Conservation (phyloP, 2,113 vertebrate species). For the Myiagra hebetior region DNA sequence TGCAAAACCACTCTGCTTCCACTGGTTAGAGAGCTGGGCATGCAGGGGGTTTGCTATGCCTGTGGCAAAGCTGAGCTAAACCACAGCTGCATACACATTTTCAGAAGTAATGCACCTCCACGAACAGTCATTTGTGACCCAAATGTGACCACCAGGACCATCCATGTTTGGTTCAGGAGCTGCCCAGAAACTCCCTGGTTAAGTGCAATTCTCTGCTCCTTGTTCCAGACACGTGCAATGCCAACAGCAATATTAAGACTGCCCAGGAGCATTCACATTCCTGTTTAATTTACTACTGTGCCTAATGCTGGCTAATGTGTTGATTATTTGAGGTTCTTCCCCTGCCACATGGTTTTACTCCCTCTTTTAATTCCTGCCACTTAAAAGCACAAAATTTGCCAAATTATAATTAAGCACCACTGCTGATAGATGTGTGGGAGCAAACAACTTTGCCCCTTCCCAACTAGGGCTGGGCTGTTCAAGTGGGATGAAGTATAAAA, state of each 20-base stretch:
- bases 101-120: not conserved
- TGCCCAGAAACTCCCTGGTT: not conserved
- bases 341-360: not conserved
- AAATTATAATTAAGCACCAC: constrained; percentile 41
- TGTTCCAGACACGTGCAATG: accelerated
- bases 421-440: not conserved
- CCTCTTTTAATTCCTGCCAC: constrained; percentile 18
- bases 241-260: not conserved
- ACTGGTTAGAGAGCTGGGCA: not conserved
- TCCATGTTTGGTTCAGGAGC: not conserved
- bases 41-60: not conserved
- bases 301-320: not conserved
- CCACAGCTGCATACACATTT: accelerated
- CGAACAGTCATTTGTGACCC: not conserved
- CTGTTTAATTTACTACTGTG: not conserved
- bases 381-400: constrained; percentile 15
- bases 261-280: not conserved
- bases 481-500: not conserved
- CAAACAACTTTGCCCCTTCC: not conserved
- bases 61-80: not conserved
- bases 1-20: not conserved
- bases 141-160: not conserved
- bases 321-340: not conserved
- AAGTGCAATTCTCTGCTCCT: not conserved
- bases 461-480: not conserved